Evolutionary conservation across 2,888 invertebrate species (phyloP).

Genomic region (Pollenia amentaria): DNA sequence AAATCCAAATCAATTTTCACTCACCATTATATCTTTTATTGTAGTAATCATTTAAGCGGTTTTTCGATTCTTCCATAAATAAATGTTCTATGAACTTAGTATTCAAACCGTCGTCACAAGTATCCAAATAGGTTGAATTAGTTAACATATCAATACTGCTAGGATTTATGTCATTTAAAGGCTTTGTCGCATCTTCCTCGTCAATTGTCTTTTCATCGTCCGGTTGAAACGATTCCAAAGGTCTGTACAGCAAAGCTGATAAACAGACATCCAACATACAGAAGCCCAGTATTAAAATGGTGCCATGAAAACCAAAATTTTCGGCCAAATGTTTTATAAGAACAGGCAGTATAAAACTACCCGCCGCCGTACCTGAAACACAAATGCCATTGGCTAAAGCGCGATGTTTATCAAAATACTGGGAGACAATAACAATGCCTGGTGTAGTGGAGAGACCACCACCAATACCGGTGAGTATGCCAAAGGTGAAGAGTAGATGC

Average conservation of each 20-base stretch:
- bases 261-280: constrained; percentile 91
- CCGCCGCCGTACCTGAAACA: constrained; percentile 92
- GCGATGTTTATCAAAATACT: constrained; percentile 91
- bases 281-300: constrained; percentile 88
- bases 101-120: constrained; percentile 83
- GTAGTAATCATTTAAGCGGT: constrained; percentile 83
- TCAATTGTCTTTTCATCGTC: constrained; percentile 73
- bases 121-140: constrained; percentile 83
- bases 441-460: constrained; percentile 92
- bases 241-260: constrained; percentile 89
- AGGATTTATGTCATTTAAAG: constrained; percentile 81
- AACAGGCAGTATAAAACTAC: constrained; percentile 91
- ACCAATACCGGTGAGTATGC: constrained; percentile 90
- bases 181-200: constrained; percentile 78
- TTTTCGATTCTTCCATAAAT: constrained; percentile 84
- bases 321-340: constrained; percentile 89
- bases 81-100: constrained; percentile 84
- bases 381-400: constrained; percentile 92
- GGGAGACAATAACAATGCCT: constrained; percentile 92
- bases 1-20: constrained; percentile 4
- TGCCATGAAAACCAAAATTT: constrained; percentile 90
- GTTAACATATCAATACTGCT: constrained; percentile 83
- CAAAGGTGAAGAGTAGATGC: constrained; percentile 89
- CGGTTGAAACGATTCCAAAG: constrained; percentile 83
- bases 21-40: constrained; percentile 77